Base-by-base conservation (phyloP, 2,888 invertebrate species). In the Sisyra terminalis region DNA sequence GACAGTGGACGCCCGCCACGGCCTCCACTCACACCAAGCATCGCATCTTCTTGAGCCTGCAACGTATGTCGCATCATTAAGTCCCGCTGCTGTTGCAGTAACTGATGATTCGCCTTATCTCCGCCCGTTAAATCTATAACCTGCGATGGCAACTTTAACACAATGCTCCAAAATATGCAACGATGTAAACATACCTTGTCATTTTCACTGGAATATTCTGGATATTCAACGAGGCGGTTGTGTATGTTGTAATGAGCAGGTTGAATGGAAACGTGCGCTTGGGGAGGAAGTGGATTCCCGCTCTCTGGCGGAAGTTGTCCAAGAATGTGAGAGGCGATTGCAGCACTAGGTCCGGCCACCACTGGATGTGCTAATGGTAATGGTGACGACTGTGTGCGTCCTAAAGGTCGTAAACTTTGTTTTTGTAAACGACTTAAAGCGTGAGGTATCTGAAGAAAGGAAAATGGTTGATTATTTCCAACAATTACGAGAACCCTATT, bases 361-460 rank as follows among this genome's bases (percentile, higher is more conserved):
- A 87, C 78, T 16, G 90, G 88, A 65, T 90, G 88, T 1, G 90
- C 90, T 44, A 93, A 67, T 17, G 88, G 88, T 51, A 90, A 65
- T 1, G 90, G 90, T 3, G 93, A 93, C 37, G 93, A 93, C 65
- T 94, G 93, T 45, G 94, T 94, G 57, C 94, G 78, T 45, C 90
- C 89, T 52, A 92, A 69, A 29, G 88, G 88, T 41, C 88, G 68
- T 50, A 63, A 62, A 15, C 75, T 73, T 57, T 72, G 69, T 66
- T 80, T 81, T 65, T 71, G 70, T 44, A 82, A 70, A 53, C 80
- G 70, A 18, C 43, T 43, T 18, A 43, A 29, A 50, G 74, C 74
- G 56, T 75, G 73, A 37, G 76, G 76, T 49, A 70, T 70, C 54
- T 60, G 44, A 10, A 24, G 24, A 7, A 24, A 24, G 24, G 24